A percentile compares a stretch with the other conserved stretches of the same genome.
Conservation (phyloP, 2,797 vertebrate species). For the Sparus aurata region DNA sequence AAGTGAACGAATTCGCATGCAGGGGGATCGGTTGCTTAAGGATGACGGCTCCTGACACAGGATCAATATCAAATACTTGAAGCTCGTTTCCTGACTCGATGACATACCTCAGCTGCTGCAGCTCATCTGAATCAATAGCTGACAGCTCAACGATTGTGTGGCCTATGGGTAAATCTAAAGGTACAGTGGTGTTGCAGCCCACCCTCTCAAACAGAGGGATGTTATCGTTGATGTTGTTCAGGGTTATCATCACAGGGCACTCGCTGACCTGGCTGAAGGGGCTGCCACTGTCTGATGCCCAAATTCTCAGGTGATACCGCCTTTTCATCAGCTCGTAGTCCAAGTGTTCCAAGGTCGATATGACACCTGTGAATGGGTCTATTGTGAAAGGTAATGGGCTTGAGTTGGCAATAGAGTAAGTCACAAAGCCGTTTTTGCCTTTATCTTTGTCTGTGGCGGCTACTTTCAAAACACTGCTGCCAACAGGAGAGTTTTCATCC, state of each 20-base stretch:
- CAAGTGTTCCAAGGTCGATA: slow-evolving; percentile 90
- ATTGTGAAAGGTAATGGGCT: slow-evolving; percentile 90
- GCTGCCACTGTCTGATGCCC: slow-evolving; percentile 94
- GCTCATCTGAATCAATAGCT: slow-evolving; percentile 94
- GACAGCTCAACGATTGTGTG: slow-evolving; percentile 86
- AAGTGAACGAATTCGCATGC: slow-evolving; percentile 80
- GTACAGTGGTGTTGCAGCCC: slow-evolving; percentile 91
- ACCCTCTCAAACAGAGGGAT: slow-evolving; percentile 92
- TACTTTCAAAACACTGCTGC: slow-evolving; percentile 91
- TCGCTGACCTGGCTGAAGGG: slow-evolving; percentile 93
- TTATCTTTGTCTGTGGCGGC: slow-evolving; percentile 89
- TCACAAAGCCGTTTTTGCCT: slow-evolving; percentile 91
- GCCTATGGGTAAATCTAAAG: slow-evolving; percentile 85
- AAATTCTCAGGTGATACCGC: slow-evolving; percentile 91
- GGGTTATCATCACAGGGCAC: slow-evolving; percentile 89
- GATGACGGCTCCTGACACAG: slow-evolving; percentile 88
- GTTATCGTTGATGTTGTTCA: slow-evolving; percentile 96
- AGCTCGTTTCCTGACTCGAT: slow-evolving; percentile 92
- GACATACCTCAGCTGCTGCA: slow-evolving; percentile 91
- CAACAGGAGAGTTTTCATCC: slow-evolving; percentile 92
- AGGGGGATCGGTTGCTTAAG: slow-evolving; percentile 86
- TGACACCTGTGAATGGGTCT: slow-evolving; percentile 90
- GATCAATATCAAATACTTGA: slow-evolving; percentile 90
- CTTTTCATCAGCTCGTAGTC: slow-evolving; percentile 97
- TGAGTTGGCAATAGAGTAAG: slow-evolving; percentile 89